Conservation (phyloP, 2,888 invertebrate genomes). For the Eulithis testata region DNA sequence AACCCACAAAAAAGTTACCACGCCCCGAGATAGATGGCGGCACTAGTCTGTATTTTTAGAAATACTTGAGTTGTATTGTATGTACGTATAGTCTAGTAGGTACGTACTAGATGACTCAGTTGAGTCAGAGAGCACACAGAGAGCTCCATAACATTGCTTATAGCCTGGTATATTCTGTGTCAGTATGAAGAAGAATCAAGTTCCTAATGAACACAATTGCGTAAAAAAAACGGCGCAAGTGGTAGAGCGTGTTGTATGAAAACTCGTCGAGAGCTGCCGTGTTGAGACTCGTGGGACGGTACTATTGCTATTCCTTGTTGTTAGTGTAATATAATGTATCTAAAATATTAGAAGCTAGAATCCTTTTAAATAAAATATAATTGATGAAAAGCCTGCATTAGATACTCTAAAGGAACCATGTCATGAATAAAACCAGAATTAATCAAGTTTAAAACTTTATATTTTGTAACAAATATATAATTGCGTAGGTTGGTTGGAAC, state of each 20-base stretch:
- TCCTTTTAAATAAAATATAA: too few relatives aligned
- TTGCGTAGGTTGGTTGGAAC: conserved; percentile 53
- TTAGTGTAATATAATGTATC: too few relatives aligned
- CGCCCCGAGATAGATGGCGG: too few relatives aligned
- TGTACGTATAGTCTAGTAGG: neutral
- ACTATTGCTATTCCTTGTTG: too few relatives aligned
- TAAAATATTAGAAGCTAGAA: too few relatives aligned
- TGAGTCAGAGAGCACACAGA: neutral
- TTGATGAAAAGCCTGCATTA: too few relatives aligned
- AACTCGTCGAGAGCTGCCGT: too few relatives aligned
- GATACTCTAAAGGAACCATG: neutral
- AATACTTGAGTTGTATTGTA: too few relatives aligned
- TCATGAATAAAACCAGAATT: conserved; percentile 48
- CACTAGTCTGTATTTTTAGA: too few relatives aligned
- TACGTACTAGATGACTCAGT: neutral
- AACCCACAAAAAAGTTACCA: too few relatives aligned
- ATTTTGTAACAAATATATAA: conserved; percentile 84
- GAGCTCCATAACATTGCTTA: conserved; percentile 5
- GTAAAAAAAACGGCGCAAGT: neutral
- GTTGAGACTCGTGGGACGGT: too few relatives aligned
- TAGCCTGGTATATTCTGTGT: conserved; percentile 16
- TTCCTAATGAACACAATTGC: neutral
- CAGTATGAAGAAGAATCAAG: conserved; percentile 2
- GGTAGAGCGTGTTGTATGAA: too few relatives aligned
- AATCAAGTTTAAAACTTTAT: conserved; percentile 75